These are phyloP conservation scores for Ypsolopha scabrella DNA, from an alignment of 2,888 invertebrate genomes.

Conservation along the genomic window DNA sequence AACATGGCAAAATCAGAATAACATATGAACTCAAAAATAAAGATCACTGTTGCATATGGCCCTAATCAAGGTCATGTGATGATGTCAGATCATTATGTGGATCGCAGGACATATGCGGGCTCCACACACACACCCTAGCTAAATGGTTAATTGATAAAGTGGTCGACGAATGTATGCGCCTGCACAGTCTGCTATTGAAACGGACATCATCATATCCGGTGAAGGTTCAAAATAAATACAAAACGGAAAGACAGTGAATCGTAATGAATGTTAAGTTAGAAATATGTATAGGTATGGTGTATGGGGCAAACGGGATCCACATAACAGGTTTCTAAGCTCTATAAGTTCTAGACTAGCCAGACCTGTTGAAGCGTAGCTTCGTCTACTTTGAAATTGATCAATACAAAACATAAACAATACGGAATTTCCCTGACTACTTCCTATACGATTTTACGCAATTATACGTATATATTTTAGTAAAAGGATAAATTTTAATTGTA, in stretches of 20 bases:
- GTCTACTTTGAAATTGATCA: no score
- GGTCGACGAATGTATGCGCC: constrained; percentile 16
- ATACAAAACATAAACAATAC: no score
- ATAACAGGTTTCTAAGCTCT: not conserved
- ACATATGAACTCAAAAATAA: constrained; percentile 16
- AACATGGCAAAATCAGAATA: not conserved
- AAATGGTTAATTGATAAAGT: constrained; percentile 48
- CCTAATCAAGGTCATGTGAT: constrained; percentile 49
- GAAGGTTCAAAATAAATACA: constrained; percentile 24
- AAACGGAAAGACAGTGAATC: not conserved
- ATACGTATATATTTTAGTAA: no score
- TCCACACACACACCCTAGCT: constrained; percentile 5
- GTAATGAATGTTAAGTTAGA: not conserved
- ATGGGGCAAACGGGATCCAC: not conserved
- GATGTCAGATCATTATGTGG: constrained; percentile 50
- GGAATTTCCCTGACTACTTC: no score
- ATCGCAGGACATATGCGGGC: constrained; percentile 43
- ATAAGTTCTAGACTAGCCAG: not conserved
- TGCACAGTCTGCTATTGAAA: constrained; percentile 17
- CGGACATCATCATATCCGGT: constrained; percentile 27
- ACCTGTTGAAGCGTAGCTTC: not conserved
- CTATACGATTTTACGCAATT: no score
- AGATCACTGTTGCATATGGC: constrained; percentile 31
- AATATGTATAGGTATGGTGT: not conserved
- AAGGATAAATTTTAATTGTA: no score